Percentiles rank a stretch among this genome's conserved stretches.
Evolutionary conservation across 2,113 vertebrate species (phyloP).

Genomic region (Petrocephalus zakoni): DNA sequence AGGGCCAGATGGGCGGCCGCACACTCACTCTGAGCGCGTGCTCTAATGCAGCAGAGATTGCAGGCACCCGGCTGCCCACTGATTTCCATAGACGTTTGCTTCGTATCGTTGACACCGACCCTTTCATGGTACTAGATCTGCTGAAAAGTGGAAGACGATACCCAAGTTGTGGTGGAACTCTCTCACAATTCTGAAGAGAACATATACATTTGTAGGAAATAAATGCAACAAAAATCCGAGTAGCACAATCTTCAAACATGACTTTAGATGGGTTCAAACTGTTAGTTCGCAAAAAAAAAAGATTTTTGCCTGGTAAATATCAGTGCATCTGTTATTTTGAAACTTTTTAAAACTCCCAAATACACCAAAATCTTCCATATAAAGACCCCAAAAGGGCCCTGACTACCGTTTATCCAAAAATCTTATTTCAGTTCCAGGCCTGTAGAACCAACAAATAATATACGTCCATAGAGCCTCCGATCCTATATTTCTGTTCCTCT

Average conservation of each 20-base stretch:
- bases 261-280: not conserved
- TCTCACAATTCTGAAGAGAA: not conserved
- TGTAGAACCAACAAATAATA: not conserved
- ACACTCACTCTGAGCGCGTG: constrained; percentile 45
- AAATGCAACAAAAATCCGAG: not conserved
- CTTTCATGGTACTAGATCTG: constrained; percentile 28
- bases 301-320: not conserved
- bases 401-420: not conserved
- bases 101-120: constrained; percentile 51
- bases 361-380: not conserved
- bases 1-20: constrained; percentile 80
- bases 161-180: not conserved
- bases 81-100: constrained; percentile 62
- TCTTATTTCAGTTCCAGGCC: not conserved
- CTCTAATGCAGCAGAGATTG: constrained; percentile 51
- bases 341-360: not conserved
- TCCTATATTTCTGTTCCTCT: constrained; percentile 33
- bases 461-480: not conserved
- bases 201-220: not conserved
- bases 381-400: not conserved
- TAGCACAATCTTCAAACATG: not conserved
- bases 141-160: not conserved
- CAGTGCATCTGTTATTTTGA: not conserved
- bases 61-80: constrained; percentile 60
- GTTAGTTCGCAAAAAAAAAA: not conserved